A percentile compares a stretch with the other conserved stretches of the same genome.
phyloP scores from a whole-genome alignment of 2,888 invertebrate genomes.

The Erpobdella octoculata region DNA sequence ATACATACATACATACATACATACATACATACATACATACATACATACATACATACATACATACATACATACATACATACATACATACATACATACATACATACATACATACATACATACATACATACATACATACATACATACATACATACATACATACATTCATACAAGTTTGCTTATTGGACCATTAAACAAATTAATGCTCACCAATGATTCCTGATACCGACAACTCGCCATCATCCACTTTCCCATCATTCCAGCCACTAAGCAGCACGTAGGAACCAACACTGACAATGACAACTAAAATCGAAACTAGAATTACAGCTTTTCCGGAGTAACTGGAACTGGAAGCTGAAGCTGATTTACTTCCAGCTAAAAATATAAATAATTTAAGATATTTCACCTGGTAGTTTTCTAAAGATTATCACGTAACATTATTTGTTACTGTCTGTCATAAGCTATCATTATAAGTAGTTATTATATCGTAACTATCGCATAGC shows the following conservation, averaged over 20 bases:
- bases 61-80: constrained; percentile 11
- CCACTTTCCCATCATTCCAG: neutral
- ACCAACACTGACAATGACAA: neutral
- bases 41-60: neutral
- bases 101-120: constrained; percentile 31
- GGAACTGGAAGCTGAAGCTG: too few relatives aligned
- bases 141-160: constrained; percentile 32
- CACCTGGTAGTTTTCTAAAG: too few relatives aligned
- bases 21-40: neutral
- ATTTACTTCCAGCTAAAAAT: neutral
- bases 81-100: constrained; percentile 25
- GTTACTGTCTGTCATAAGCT: too few relatives aligned
- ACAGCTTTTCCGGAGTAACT: neutral
- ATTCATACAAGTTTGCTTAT: too few relatives aligned
- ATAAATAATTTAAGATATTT: too few relatives aligned
- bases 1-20: neutral
- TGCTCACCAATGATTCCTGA: too few relatives aligned
- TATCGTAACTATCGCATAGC: too few relatives aligned
- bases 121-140: constrained; percentile 32
- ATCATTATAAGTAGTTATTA: too few relatives aligned
- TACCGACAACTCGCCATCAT: neutral
- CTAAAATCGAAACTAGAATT: neutral
- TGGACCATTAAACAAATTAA: too few relatives aligned
- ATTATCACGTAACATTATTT: too few relatives aligned
- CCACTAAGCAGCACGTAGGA: neutral